Base-by-base conservation (phyloP, 2,797 vertebrate genomes). In the Benthosema pterotum region DNA sequence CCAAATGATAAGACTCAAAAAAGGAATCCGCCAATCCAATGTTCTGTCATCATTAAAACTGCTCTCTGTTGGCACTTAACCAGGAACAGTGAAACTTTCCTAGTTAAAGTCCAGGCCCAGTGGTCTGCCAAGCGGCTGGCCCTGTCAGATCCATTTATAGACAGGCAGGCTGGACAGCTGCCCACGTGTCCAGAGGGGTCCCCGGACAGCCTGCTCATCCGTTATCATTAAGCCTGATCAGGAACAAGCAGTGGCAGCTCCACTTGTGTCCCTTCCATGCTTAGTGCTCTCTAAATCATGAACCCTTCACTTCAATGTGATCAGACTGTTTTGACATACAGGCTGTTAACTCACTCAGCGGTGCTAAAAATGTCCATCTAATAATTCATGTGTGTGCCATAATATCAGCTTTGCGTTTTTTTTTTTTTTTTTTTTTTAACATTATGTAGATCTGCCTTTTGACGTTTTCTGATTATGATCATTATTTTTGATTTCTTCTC, bases 201-300 rank as follows among this genome's bases (percentile, higher is more conserved):
- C 69, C 45, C 48, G 67, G 73, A 72, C 74, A 69, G 63, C 75
- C 76, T 65, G 70, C 74, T 80, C 71, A 76, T 79, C 74, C 71
- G 65, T 82, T 84, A 78, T 82, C 65, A 83, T 86, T 74, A 79
- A 57, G 18, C 79, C 63, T 80, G 82, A 78, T 73, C 22, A 15
- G 13, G 51, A 70, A 57, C 65, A 66, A 68, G 56, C 14, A 11
- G 52, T 62, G 78, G 70, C 65, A 75, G 51, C 16, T 68, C 45
- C 38, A 45, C 58, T 61, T 2, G 63, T 70, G 42, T 65, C 1
- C 48, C 2, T 51, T 68, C 42, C 50, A 50, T 64, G 52, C 65
- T 55, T 72, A 67, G 71, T 12, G 52, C 46, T 60, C 48, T 19
- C 48, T 52, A 38, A 48, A 32, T 61, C 54, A 42, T 55, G 19